Conservation (phyloP, 2,797 vertebrate species). For the Gallinago solitaria region DNA sequence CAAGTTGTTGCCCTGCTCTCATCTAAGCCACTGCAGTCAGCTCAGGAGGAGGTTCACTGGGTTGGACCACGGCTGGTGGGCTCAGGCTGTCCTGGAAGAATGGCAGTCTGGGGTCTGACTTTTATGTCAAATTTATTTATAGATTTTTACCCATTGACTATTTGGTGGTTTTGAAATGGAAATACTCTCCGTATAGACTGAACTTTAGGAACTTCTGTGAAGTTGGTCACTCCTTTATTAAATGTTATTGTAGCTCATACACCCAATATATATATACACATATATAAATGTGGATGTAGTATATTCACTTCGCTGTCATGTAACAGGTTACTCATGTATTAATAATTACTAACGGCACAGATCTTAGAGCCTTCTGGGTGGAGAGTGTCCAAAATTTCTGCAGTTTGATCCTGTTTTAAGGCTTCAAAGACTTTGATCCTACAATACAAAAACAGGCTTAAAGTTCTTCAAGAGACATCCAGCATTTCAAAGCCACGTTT, state of each 20-base stretch:
- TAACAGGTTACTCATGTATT: background rate
- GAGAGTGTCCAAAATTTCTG: background rate
- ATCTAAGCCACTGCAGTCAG: background rate
- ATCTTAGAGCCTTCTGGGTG: background rate
- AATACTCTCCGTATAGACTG: background rate
- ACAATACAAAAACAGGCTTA: background rate
- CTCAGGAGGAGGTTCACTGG: background rate
- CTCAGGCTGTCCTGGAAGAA: background rate
- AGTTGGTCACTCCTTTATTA: background rate
- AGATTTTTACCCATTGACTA: background rate
- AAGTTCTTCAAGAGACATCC: background rate
- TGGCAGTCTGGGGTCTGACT: background rate
- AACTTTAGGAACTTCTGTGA: background rate
- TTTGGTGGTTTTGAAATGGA: background rate
- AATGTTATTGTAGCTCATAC: background rate
- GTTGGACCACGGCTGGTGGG: background rate
- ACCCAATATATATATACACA: background rate
- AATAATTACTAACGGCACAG: background rate
- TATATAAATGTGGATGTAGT: background rate
- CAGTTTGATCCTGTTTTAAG: background rate
- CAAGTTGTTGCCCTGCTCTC: accelerated
- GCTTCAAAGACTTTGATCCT: background rate
- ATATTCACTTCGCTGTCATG: background rate
- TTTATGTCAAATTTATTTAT: background rate
- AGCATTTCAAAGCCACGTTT: background rate